Conservation (phyloP, 1,140 invertebrate genomes). For the Anthonomus grandis region DNA sequence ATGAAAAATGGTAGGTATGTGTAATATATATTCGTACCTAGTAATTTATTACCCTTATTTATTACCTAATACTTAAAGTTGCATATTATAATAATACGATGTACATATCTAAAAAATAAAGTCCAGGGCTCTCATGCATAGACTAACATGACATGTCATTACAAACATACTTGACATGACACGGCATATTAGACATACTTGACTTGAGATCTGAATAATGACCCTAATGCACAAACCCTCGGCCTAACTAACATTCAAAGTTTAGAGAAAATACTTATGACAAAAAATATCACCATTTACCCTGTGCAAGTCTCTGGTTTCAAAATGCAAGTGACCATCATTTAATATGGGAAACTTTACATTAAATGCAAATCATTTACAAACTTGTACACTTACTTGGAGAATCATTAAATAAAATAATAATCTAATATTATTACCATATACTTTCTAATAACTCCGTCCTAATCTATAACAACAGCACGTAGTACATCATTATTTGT, state of each 20-base stretch:
- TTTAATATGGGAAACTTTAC: conserved; percentile 29
- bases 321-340: conserved; percentile 49
- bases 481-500: no score
- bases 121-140: conserved; percentile 14
- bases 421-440: no score
- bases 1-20: no score
- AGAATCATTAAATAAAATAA: conserved; percentile 18
- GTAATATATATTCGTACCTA: no score
- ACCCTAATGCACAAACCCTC: conserved; percentile 48
- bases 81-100: no score
- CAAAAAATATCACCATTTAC: conserved; percentile 52
- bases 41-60: no score
- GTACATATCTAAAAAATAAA: conserved; percentile 4
- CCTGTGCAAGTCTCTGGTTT: conserved; percentile 52
- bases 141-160: no score
- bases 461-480: no score
- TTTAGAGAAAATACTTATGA: conserved; percentile 52
- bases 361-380: conserved; percentile 14
- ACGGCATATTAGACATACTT: conserved; percentile 43
- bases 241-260: conserved; percentile 51
- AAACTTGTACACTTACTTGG: conserved; percentile 1
- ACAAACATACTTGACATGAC: conserved; percentile 36
- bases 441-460: no score
- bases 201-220: conserved; percentile 48
- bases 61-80: no score